Evolutionary conservation across 1,140 invertebrate genomes (phyloP), one percentile per base, ranked within the genome.

Genomic region (Leptinotarsa texana): DNA sequence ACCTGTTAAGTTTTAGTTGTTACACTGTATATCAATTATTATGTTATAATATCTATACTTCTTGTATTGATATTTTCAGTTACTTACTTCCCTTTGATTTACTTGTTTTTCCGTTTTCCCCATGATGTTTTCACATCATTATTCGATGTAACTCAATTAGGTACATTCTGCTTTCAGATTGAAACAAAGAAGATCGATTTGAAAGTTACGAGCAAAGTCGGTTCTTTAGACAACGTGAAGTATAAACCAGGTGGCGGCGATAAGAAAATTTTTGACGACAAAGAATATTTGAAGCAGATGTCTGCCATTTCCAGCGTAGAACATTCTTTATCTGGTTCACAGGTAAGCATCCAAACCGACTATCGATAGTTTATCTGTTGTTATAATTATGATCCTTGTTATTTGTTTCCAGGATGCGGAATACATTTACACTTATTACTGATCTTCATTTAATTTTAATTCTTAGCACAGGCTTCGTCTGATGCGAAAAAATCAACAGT

Each of bases 211-310:
- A 94, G 93, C 86, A 95, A 95, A 88, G 89, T 98, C 77, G 95
- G 95, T 69, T 98, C 96, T 24, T 84, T 98, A 88, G 95, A 97
- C 84, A 98, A 99, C 86, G 91, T 97, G 73, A 95, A 96, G 84
- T 93, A 99, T 87, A 94, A 91, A 87, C 95, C 97, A 63, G 94
- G 96, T 73, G 97, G 97, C 71, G 97, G 97, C 51, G 95, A 95
- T 72, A 93, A 94, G 85, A 95, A 95, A 87, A 96, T 96, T 83
- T 98, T 97, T 86, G 94, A 97, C 84, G 95, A 97, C 87, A 96
- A 94, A 87, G 94, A 95, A 75, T 98, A 98, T 88, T 91, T 97
- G 81, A 93, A 93, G 85, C 94, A 97, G 82, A 88, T 89, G 72
- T 92, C 91, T 21, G 90, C 90, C 73, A 88, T 90, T 65, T 89